Percentiles rank a stretch among this genome's conserved stretches.
phyloP scores from a whole-genome alignment of 2,797 vertebrate species.

The Danio tinwini region DNA sequence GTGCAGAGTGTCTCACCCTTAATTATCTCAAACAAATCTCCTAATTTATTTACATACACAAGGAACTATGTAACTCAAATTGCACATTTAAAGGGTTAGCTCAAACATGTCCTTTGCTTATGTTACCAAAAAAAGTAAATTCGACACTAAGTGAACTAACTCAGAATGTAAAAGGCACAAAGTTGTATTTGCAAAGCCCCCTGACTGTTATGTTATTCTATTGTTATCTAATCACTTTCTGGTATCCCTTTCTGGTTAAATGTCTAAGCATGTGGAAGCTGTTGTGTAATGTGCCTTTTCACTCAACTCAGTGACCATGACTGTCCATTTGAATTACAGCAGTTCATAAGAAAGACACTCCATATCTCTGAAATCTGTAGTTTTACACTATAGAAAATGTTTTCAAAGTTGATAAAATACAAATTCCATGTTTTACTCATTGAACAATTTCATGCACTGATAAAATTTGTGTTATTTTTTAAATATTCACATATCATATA shows the following conservation, averaged over 20 bases:
- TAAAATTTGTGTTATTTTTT: no score
- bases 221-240: not conserved
- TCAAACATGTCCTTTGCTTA: no score
- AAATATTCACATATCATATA: no score
- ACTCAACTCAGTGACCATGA: not conserved
- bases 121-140: no score
- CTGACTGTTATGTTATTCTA: not conserved
- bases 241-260: not conserved
- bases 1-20: conserved; percentile 12
- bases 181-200: not conserved
- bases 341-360: not conserved
- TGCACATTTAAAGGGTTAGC: not conserved
- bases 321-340: not conserved
- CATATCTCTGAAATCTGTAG: not conserved
- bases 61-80: not conserved
- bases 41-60: conserved; percentile 2
- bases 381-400: no score
- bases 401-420: no score
- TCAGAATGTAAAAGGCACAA: not conserved
- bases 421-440: no score
- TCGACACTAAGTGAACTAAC: no score
- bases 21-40: conserved; percentile 4
- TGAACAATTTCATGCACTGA: no score
- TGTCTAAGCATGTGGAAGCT: not conserved
- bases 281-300: not conserved